These are phyloP conservation scores for Microctenopoma steveboyesi DNA, from an alignment of 2,797 vertebrate genomes.

Conservation along the genomic window DNA sequence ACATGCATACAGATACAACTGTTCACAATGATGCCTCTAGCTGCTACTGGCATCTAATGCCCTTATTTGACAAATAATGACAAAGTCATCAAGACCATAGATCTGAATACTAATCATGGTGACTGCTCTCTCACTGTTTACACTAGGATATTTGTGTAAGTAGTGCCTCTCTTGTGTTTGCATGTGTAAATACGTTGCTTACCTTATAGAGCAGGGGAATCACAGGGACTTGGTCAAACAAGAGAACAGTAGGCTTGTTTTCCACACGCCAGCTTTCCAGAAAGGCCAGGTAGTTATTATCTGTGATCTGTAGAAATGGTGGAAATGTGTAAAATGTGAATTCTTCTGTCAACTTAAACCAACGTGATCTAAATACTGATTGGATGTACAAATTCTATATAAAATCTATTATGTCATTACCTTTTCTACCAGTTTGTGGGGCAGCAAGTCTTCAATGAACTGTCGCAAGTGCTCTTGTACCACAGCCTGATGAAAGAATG, in stretches of 20 bases:
- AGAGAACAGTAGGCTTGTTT: conserved; percentile 92
- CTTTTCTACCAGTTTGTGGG: conserved; percentile 90
- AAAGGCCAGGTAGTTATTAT: conserved; percentile 89
- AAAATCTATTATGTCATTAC: conserved; percentile 65
- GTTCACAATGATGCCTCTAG: too few relatives aligned
- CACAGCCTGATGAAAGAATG: conserved; percentile 92
- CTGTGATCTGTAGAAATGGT: conserved; percentile 86
- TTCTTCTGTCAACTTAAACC: neutral
- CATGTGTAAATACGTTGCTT: conserved; percentile 20
- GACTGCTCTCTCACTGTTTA: neutral
- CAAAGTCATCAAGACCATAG: neutral
- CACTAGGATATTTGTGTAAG: neutral
- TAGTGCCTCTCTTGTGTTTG: neutral
- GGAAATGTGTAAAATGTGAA: neutral
- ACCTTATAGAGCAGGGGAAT: conserved; percentile 93
- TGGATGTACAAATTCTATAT: neutral
- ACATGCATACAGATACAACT: too few relatives aligned
- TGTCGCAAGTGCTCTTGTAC: conserved; percentile 88
- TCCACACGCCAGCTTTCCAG: conserved; percentile 90
- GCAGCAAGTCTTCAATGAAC: conserved; percentile 93
- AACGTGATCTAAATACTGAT: neutral
- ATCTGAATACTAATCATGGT: neutral
- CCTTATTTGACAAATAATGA: neutral
- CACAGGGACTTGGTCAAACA: conserved; percentile 88
- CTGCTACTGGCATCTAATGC: too few relatives aligned